Base-by-base conservation (phyloP, 1,140 invertebrate genomes). In the Hormaphis cornu region DNA sequence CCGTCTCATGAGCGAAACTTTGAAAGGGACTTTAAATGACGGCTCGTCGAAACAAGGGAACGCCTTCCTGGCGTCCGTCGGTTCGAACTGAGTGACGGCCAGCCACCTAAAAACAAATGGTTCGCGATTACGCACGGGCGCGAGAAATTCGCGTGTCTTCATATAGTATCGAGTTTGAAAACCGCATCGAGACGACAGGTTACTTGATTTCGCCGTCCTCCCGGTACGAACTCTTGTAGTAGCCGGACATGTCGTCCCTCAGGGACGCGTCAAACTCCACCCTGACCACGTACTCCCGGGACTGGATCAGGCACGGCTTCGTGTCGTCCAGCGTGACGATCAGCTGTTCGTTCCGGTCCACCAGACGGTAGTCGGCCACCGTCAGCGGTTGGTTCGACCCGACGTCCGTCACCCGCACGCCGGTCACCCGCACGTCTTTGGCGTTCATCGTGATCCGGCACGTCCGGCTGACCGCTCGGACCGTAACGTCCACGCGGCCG, bases 21-120 rank as follows among this genome's bases (percentile, higher is more conserved):
- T 69, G 72, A 88, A 90, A 1, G 78, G 78, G 1, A 88, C 84
- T 77, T 89, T 90, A 16, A 88, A 80, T 16, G 79, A 78, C 0
- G 88, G 88, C 74, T 91, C 89, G 76, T 91, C 89, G 75, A 87
- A 89, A 75, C 87, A 89, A 0, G 89, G 89, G 74, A 90, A 90
- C 0, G 83, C 85, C 72, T 80, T 80, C 54, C 88, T 78, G 14
- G 89, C 88, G 75, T 85, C 80, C 1, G 82, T 85, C 0, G 87
- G 81, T 74, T 89, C 82, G 77, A 90, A 87, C 77, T 89, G 86
- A 5, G 87, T 88, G 3, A 80, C 79, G 26, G 80, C 83, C 14
- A 85, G 69, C 79, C 80, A 82, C 76, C 82, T 74, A 50, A 6
- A 61, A 69, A 61, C 14, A 40, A 40, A n/a, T n/a, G n/a, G n/a